Evolutionary conservation across 2,113 vertebrate genomes (phyloP), one percentile per base, ranked within the genome.

Genomic region (Melozone crissalis): DNA sequence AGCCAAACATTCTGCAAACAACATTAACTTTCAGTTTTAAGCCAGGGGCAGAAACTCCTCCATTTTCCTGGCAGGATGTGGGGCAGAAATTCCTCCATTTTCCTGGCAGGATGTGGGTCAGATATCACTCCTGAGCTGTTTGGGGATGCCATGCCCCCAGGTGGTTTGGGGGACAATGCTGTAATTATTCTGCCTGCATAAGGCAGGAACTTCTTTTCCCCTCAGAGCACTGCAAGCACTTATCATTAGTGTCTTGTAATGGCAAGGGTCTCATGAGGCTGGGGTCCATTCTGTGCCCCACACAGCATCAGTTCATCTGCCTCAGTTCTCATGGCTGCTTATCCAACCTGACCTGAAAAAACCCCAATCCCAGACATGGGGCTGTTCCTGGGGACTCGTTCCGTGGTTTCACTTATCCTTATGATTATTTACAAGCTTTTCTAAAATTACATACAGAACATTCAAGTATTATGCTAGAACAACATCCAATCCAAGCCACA

Each of bases 331-430:
- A 8, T 0, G 13, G 66, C 20, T 81, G 35, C 61, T 81, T 75
- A 28, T 54, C 76, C 67, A 77, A 55, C 47, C 55, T 37, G 44
- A 87, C 74, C 78, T 44, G 62, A 58, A 61, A 91, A 88, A 47
- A 39, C 37, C 68, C 59, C 2, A 0, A 8, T 27, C 51, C 8
- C 62, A 82, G 71, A 30, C 13, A 49, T 0, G 4, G 22, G 23
- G 21, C 37, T 31, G 31, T 33, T 79, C 49, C 71, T 33, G 28
- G 51, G 23, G 75, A 1, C 67, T 58, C 4, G 0, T 49, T 62
- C 46, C 2, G 0, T 79, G 43, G 47, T 79, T 94, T 81, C 23
- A 9, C 43, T 87, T 66, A 49, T 19, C 77, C 35, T 80, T 63
- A 44, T 4, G 2, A 22, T 84, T 63, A 49, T 4, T 2, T 17